Percentiles rank a stretch among this genome's conserved stretches.
phyloP scores from a whole-genome alignment of 2,888 invertebrate genomes.

The Callyntrura sp. region DNA sequence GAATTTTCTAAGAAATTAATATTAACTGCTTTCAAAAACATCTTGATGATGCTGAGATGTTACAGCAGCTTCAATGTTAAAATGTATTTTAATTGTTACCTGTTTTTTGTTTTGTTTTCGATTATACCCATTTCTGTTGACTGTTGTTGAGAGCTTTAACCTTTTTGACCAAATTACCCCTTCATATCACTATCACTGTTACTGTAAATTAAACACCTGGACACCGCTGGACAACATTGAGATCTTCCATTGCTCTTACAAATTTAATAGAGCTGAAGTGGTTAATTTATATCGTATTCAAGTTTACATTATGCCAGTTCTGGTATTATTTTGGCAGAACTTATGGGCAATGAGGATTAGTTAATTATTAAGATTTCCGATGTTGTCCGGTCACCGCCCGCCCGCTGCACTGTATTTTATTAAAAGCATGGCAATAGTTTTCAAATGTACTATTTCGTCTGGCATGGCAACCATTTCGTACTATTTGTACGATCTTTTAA shows the following conservation, averaged over 20 bases:
- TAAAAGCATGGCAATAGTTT: constrained; percentile 44
- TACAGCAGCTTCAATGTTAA: constrained; percentile 17
- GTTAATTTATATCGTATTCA: neutral
- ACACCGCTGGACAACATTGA: constrained; percentile 22
- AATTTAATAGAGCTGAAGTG: neutral
- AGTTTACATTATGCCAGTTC: neutral
- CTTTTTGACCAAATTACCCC: neutral
- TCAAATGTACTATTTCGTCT: neutral
- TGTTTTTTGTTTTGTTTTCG: constrained; percentile 24
- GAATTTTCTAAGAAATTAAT: neutral
- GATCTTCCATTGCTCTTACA: neutral
- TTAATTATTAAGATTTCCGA: neutral
- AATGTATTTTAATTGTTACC: constrained; percentile 8
- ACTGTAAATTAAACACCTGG: neutral
- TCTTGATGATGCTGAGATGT: constrained; percentile 5
- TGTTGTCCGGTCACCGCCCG: neutral
- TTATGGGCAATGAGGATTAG: neutral
- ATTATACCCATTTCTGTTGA: constrained; percentile 31
- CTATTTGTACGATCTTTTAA: neutral
- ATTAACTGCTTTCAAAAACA: constrained; percentile 10
- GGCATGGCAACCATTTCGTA: neutral
- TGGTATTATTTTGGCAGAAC: too few species aligned
- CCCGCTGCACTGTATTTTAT: constrained; percentile 35
- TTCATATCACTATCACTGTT: neutral
- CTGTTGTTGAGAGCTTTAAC: constrained; percentile 26